A percentile compares a stretch with the other conserved stretches of the same genome.
Evolutionary conservation across 2,888 invertebrate species (phyloP).

Genomic region (Meloe dianella): DNA sequence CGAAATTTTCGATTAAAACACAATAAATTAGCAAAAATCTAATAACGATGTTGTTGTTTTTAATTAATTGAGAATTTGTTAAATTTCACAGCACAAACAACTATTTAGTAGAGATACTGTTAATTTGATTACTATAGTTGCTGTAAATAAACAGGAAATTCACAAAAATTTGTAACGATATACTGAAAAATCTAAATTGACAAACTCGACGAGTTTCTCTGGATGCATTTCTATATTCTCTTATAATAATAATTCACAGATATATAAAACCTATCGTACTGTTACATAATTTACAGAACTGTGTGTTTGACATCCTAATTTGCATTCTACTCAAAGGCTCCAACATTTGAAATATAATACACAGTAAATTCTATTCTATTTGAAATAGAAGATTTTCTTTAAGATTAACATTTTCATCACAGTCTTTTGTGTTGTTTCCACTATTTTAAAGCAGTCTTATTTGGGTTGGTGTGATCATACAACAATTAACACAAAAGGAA

Average conservation of each 20-base stretch:
- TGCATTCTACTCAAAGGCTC: slow-evolving; percentile 43
- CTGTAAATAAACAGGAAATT: neutral
- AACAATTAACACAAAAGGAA: neutral
- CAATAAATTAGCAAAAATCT: too few relatives aligned
- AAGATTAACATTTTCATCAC: slow-evolving; percentile 5
- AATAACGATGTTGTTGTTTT: too few relatives aligned
- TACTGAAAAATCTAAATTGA: neutral
- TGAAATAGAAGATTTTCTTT: slow-evolving; percentile 29
- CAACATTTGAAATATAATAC: slow-evolving; percentile 26
- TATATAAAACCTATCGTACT: slow-evolving; percentile 36
- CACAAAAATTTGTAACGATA: neutral
- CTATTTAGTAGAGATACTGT: too few relatives aligned
- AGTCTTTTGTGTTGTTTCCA: neutral
- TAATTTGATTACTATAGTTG: too few relatives aligned
- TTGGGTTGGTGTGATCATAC: neutral
- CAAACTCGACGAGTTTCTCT: neutral
- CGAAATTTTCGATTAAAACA: too few relatives aligned
- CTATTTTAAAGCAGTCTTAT: neutral
- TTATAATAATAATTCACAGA: neutral
- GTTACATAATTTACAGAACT: slow-evolving; percentile 42
- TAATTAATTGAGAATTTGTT: too few relatives aligned
- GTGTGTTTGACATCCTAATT: slow-evolving; percentile 48
- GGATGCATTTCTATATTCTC: neutral
- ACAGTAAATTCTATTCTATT: neutral
- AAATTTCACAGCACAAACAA: too few relatives aligned